phyloP scores from a whole-genome alignment of 2,888 invertebrate genomes.

The Amblyjoppa proteus region DNA sequence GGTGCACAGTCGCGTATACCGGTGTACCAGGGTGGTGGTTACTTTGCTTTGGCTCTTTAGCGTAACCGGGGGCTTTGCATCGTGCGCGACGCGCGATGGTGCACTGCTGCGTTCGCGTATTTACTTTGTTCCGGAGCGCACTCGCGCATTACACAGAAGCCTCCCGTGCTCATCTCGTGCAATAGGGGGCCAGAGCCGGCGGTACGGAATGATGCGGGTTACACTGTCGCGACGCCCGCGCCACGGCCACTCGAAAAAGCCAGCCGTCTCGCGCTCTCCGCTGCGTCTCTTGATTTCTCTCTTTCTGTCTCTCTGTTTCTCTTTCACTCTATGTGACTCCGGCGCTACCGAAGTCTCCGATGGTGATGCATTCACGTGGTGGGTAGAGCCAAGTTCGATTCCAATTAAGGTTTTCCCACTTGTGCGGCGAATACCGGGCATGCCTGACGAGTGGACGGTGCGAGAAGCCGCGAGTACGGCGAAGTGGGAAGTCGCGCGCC shows the following conservation, averaged over 20 bases:
- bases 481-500: too few relatives aligned
- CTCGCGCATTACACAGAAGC: constrained; percentile 50
- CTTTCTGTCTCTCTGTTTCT: background rate
- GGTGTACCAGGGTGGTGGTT: background rate
- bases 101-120: constrained; percentile 62
- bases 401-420: constrained; percentile 1
- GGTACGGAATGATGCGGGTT: constrained; percentile 18
- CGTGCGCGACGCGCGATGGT: constrained; percentile 1
- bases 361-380: constrained; percentile 12
- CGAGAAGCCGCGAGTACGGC: too few relatives aligned
- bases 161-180: background rate
- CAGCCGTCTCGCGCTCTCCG: constrained; percentile 49
- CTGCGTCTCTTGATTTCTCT: background rate
- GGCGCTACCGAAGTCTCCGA: background rate
- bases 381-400: constrained; percentile 22
- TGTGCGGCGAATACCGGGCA: too few relatives aligned
- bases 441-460: too few relatives aligned
- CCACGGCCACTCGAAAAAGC: constrained; percentile 44
- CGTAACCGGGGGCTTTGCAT: background rate
- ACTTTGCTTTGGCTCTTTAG: constrained; percentile 3
- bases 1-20: constrained; percentile 28
- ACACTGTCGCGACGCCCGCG: constrained; percentile 48
- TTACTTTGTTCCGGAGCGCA: constrained; percentile 61
- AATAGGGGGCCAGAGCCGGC: background rate
- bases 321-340: background rate